A percentile compares a stretch with the other conserved stretches of the same genome.
phyloP scores from a whole-genome alignment of 1,140 invertebrate species.

The Bactericera cockerelli region DNA sequence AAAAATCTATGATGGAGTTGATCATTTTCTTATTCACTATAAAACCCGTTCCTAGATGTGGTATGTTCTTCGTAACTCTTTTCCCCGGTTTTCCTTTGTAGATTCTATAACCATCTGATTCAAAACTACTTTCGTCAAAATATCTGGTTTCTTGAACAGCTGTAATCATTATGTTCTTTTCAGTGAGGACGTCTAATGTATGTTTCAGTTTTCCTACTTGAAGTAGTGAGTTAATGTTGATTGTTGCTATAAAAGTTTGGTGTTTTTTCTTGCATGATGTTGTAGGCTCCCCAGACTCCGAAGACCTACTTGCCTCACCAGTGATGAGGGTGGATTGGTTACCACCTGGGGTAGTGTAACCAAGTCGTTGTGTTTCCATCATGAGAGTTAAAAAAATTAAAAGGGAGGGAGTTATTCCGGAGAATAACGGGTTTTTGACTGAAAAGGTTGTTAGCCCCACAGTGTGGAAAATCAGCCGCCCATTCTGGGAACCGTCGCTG shows the following conservation, averaged over 20 bases:
- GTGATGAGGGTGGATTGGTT: background rate
- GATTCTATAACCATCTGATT: background rate
- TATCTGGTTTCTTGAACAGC: background rate
- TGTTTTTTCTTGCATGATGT: background rate
- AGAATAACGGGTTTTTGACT: no score
- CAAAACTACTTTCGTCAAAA: background rate
- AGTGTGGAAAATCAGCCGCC: background rate
- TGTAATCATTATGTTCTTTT: background rate
- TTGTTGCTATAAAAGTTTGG: background rate
- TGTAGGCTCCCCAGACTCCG: background rate
- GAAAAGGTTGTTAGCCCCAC: background rate
- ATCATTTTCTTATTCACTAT: background rate
- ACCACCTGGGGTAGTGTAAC: background rate
- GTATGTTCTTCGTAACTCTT: no score
- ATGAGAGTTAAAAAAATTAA: no score
- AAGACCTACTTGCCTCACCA: background rate
- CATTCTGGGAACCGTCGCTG: background rate
- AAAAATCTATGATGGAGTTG: background rate
- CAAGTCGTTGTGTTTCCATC: background rate
- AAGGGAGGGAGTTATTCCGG: no score
- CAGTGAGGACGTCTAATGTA: background rate
- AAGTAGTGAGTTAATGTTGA: background rate
- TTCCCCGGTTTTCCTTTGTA: background rate
- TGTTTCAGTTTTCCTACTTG: background rate
- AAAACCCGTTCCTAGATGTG: background rate